Percentiles rank a stretch among this genome's conserved stretches.
These are phyloP conservation scores for Bettongia penicillata DNA, from an alignment of 2,113 vertebrate species.

Conservation along the genomic window DNA sequence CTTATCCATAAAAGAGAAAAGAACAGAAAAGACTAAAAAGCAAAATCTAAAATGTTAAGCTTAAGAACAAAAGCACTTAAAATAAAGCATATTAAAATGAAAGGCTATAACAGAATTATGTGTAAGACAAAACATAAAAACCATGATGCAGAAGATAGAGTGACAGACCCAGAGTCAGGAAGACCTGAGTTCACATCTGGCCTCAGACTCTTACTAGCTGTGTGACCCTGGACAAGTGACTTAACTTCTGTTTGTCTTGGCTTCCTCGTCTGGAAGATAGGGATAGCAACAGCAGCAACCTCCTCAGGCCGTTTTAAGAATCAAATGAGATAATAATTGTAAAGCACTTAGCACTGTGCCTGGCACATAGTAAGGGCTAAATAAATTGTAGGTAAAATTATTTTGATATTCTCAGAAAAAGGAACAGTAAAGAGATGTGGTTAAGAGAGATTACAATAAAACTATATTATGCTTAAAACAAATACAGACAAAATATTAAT, in stretches of 20 bases:
- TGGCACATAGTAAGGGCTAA: too few species aligned
- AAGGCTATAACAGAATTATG: neutral
- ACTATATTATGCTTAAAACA: neutral
- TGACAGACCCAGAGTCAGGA: neutral
- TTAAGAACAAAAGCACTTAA: neutral
- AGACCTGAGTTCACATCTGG: neutral
- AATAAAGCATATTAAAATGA: neutral
- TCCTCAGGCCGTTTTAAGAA: neutral
- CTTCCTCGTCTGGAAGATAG: neutral
- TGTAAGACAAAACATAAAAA: neutral
- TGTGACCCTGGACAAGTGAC: neutral
- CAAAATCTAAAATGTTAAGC: neutral
- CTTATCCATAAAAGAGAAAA: neutral
- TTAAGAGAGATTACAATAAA: neutral
- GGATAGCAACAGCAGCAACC: neutral
- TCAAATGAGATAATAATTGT: neutral
- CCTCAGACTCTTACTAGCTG: neutral
- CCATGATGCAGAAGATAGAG: neutral
- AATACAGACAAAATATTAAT: neutral
- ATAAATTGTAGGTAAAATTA: neutral
- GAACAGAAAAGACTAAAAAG: neutral
- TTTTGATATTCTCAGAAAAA: neutral
- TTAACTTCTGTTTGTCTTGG: neutral
- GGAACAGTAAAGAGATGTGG: neutral
- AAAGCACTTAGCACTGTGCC: neutral